Base-by-base conservation (phyloP, 2,797 vertebrate species). In the Centropyge bicolor region DNA sequence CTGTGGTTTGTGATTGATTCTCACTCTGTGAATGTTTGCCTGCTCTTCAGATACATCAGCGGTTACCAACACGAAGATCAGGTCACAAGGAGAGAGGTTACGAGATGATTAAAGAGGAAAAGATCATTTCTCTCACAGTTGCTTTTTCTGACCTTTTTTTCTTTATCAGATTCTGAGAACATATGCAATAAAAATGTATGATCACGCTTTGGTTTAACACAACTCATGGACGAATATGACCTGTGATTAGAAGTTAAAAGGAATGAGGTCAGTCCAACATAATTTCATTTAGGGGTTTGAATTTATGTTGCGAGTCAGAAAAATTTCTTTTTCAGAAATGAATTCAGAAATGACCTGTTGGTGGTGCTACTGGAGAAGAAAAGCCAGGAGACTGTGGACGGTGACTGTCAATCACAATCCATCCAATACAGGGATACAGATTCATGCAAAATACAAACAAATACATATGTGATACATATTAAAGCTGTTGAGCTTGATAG, bases 1-100 rank as follows among this genome's bases (percentile, higher is more conserved):
- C 11, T 36, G 6, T 1, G 16, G 19, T 24, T 70, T 48, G 46
- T 61, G 59, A 74, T 64, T 69, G 45, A 63, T 68, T 57, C 13
- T 59, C 31, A 70, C 35, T 59, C 51, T 45, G 24, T 27, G 20
- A 19, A 22, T 35, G 48, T 63, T 38, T 41, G 4, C 8, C 41
- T 48, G 17, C 12, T 38, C 11, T 63, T 46, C 20, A 35, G 22
- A 27, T 38, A 38, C 24, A 36, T 17, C 5, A 31, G 17, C 43
- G 11, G 48, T 31, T 63, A 12, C 43, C n/a, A 60, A 38, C 22
- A 9, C 9, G 57, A 11, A 24, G 19, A 27, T 14, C 1, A 0
- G 19, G 17, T 49, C 8, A 6, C 48, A 49, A 49, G 20, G 12
- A 27, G 55, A 43, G 10, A 16, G 1, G 1, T 38, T 19, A 48